Conservation (phyloP, 2,888 invertebrate species). For the Trichopoda pennipes region DNA sequence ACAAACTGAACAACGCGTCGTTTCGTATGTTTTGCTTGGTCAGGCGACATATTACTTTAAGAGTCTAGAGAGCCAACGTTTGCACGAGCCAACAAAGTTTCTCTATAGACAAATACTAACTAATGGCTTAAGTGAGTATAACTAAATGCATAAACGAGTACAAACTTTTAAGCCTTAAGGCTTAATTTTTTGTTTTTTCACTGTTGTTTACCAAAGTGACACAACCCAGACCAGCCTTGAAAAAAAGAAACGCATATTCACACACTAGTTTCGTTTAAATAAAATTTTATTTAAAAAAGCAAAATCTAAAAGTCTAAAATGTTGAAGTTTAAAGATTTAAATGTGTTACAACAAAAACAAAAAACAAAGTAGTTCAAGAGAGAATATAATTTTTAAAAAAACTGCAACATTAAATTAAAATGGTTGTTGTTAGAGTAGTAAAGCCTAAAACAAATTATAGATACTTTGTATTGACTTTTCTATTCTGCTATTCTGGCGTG, state of each 20-base stretch:
- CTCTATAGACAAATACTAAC: slow-evolving; percentile 47
- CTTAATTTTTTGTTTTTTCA: slow-evolving; percentile 35
- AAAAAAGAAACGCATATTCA: slow-evolving; percentile 6
- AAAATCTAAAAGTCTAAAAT: slow-evolving; percentile 2
- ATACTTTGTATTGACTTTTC: too few relatives aligned
- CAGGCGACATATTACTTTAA: slow-evolving; percentile 56
- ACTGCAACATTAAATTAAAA: neutral
- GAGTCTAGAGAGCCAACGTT: slow-evolving; percentile 2
- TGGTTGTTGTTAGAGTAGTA: neutral
- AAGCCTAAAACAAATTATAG: too few relatives aligned
- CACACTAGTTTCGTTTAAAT: slow-evolving; percentile 22
- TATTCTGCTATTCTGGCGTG: too few relatives aligned
- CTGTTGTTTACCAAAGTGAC: slow-evolving; percentile 49
- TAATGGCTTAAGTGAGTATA: slow-evolving; percentile 52
- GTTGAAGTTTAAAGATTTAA: slow-evolving; percentile 5
- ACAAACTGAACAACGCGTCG: slow-evolving; percentile 24
- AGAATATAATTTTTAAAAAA: too few relatives aligned
- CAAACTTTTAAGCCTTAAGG: slow-evolving; percentile 34
- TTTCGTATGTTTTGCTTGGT: slow-evolving; percentile 40
- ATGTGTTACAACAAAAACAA: neutral
- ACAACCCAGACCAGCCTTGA: slow-evolving; percentile 58
- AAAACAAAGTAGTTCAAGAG: too few relatives aligned
- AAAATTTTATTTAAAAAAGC: slow-evolving; percentile 6
- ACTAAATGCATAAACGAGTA: slow-evolving; percentile 29
- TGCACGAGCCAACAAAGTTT: slow-evolving; percentile 36